A percentile compares a stretch with the other conserved stretches of the same genome.
Conservation (phyloP, 2,888 invertebrate genomes). For the Caenorhabditis sp. region DNA sequence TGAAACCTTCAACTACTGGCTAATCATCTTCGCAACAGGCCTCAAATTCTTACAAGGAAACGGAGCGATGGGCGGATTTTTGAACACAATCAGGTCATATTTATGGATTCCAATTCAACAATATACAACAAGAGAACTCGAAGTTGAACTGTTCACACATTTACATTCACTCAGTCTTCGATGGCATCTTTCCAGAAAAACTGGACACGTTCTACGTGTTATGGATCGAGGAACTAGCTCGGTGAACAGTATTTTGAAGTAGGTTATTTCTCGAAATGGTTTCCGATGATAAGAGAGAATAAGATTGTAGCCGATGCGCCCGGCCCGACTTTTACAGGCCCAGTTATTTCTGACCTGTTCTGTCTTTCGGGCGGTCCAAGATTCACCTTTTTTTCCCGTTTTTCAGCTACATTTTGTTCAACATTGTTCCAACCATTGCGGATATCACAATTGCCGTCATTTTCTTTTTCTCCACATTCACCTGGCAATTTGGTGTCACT, state of each 20-base stretch:
- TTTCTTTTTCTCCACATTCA: constrained; percentile 87
- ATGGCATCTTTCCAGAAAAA: constrained; percentile 94
- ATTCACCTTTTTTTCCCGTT: no score
- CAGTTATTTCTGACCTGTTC: no score
- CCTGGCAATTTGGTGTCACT: constrained; percentile 92
- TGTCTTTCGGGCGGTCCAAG: no score
- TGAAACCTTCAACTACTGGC: constrained; percentile 83
- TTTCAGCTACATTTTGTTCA: constrained; percentile 76
- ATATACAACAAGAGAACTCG: constrained; percentile 89
- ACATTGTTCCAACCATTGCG: constrained; percentile 88
- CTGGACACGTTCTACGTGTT: constrained; percentile 92
- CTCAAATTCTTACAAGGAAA: constrained; percentile 95
- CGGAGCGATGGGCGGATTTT: constrained; percentile 79
- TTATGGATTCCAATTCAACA: constrained; percentile 95
- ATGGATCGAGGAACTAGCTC: constrained; percentile 98
- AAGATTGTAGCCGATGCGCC: no score
- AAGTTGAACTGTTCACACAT: constrained; percentile 73
- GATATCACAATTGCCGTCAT: constrained; percentile 90
- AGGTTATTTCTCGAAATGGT: background rate
- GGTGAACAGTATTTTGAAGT: constrained; percentile 87
- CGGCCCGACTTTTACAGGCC: no score
- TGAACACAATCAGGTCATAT: constrained; percentile 89
- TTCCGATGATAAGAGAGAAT: background rate
- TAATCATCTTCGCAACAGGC: constrained; percentile 83
- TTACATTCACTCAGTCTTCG: constrained; percentile 79